Conservation (phyloP, 2,888 invertebrate species). For the Zele albiditarsus region DNA sequence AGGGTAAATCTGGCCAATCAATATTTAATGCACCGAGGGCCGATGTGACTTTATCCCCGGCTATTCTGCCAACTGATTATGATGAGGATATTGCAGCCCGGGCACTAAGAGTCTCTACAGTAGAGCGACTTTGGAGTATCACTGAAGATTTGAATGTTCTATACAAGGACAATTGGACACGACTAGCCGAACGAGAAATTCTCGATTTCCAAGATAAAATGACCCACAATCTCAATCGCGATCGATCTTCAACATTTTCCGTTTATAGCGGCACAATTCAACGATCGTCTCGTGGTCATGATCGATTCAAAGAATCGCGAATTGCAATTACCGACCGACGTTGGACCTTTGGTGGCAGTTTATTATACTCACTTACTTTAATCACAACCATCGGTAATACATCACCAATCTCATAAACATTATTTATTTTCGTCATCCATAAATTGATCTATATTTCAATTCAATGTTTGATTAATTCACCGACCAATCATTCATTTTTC, state of each 20-base stretch:
- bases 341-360: conserved; percentile 94
- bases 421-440: conserved; percentile 5
- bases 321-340: conserved; percentile 74
- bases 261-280: conserved; percentile 60
- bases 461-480: too few species aligned
- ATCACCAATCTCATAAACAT: neutral
- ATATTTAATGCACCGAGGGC: neutral
- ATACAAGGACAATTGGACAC: conserved; percentile 94
- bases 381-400: conserved; percentile 93
- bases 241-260: conserved; percentile 33
- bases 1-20: conserved; percentile 22
- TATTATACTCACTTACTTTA: conserved; percentile 93
- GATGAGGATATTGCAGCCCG: conserved; percentile 72
- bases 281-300: conserved; percentile 32
- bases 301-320: conserved; percentile 44
- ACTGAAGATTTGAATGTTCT: conserved; percentile 91
- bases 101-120: conserved; percentile 81
- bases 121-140: conserved; percentile 88
- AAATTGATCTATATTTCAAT: neutral
- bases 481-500: conserved; percentile 1
- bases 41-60: conserved; percentile 11
- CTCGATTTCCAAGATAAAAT: conserved; percentile 84
- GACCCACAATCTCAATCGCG: conserved; percentile 54
- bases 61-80: conserved; percentile 20
- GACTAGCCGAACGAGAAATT: conserved; percentile 89